Base-by-base conservation (phyloP, 2,113 vertebrate genomes). In the Oryzias melastigma region DNA sequence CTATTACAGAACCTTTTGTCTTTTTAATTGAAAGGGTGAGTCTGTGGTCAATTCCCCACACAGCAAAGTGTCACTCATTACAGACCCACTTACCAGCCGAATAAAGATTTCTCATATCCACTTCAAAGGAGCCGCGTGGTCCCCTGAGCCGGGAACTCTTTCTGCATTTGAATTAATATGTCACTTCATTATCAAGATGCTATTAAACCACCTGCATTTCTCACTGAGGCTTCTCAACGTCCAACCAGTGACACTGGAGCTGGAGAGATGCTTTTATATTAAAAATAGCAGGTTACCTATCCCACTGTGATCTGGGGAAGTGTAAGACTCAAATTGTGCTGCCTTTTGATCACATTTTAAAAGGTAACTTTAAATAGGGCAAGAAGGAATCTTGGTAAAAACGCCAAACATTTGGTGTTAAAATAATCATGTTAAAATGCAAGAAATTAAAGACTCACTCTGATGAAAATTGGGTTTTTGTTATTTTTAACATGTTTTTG, bases 21-120 rank as follows among this genome's bases (percentile, higher is more conserved):
- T 57, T 73, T 62, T 50, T 76, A 73, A 80, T 56, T 68, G 48
- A 52, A 40, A 66, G 24, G 50, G 5, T 52, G 52, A 65, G 16
- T 54, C 49, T 54, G 20, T 25, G 53, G 55, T 75, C 18, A 60
- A 53, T 29, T 49, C 47, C 10, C 13, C 5, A 29, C 18, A 17
- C 20, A 18, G 47, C 52, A 22, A 17, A 43, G 60, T 68, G 62
- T 71, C 66, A 54, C 43, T 69, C 59, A 68, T 71, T 58, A 70
- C 12, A 46, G 55, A 14, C 65, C 59, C 71, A 62, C 69, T 79
- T 64, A 67, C 50, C 54, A 65, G 27, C 27, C 12, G 1, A 35
- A 25, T 73, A 53, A 51, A 16, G 4, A 52, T 46, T 51, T 50
- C 52, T 74, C 58, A 59, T 44, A 54, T 70, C 62, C 35, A 58